A percentile compares a stretch with the other conserved stretches of the same genome.
Conservation (phyloP, 2,797 vertebrate genomes). For the Falco cherrug region DNA sequence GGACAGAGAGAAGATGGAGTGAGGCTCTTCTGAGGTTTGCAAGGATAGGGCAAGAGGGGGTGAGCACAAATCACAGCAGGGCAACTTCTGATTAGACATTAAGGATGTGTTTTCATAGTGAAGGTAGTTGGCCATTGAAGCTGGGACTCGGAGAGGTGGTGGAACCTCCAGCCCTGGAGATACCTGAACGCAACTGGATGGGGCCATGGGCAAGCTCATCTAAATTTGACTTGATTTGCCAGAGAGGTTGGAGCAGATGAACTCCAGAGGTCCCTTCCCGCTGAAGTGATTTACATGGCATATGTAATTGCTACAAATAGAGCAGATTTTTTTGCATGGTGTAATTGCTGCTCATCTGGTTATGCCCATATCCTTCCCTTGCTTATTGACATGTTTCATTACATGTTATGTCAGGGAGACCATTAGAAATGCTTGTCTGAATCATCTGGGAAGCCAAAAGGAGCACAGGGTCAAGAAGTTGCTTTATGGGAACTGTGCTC, state of each 20-base stretch:
- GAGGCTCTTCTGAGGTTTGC: not conserved
- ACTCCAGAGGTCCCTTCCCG: not conserved
- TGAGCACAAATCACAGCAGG: accelerated
- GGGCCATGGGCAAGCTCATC: not conserved
- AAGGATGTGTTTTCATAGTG: not conserved
- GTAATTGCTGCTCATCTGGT: not conserved
- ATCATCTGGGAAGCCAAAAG: not conserved
- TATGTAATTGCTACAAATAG: not conserved
- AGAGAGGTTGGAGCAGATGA: not conserved
- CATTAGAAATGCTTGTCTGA: not conserved
- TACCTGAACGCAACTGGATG: not conserved
- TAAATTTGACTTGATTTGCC: not conserved
- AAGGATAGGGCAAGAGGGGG: not conserved
- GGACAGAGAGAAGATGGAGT: not conserved
- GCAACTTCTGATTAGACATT: not conserved
- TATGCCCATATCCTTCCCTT: not conserved
- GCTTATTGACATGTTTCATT: not conserved
- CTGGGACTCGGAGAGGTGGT: not conserved
- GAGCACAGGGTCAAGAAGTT: not conserved
- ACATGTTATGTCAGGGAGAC: not conserved
- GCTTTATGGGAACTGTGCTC: not conserved
- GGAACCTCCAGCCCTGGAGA: not conserved
- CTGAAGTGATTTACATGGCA: not conserved
- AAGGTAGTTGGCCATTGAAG: too few species aligned
- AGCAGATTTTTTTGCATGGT: not conserved